Conservation (phyloP, 2,113 vertebrate species). For the Psilopsiagon aymara region DNA sequence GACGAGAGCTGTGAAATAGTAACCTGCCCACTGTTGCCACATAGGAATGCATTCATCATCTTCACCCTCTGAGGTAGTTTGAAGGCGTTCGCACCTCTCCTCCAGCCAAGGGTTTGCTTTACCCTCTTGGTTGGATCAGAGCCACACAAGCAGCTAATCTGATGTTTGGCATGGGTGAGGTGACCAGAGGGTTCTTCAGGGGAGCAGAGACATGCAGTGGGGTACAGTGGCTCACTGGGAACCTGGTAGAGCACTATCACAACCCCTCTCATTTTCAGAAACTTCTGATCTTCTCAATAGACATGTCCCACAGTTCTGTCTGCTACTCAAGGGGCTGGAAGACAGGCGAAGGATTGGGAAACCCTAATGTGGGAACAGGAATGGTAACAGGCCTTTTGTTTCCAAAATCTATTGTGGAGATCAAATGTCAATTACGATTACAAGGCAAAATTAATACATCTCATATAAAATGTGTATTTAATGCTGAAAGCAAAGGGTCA, state of each 20-base stretch:
- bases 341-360: background rate
- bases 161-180: background rate
- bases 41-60: background rate
- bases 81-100: background rate
- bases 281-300: background rate
- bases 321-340: background rate
- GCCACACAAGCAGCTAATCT: background rate
- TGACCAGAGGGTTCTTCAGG: background rate
- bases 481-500: background rate
- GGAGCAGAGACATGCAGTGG: accelerated
- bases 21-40: background rate
- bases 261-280: background rate
- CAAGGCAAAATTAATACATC: background rate
- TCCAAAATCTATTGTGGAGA: background rate
- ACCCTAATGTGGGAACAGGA: background rate
- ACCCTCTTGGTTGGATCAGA: background rate
- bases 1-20: background rate
- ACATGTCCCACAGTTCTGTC: too few species aligned
- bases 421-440: background rate
- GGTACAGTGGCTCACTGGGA: background rate
- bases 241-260: background rate
- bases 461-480: background rate
- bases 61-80: background rate
- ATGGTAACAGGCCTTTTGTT: background rate
- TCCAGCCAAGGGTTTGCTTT: background rate